A percentile compares a stretch with the other conserved stretches of the same genome.
These are phyloP conservation scores for Netelia virgata DNA, from an alignment of 2,888 invertebrate species.

Conservation along the genomic window DNA sequence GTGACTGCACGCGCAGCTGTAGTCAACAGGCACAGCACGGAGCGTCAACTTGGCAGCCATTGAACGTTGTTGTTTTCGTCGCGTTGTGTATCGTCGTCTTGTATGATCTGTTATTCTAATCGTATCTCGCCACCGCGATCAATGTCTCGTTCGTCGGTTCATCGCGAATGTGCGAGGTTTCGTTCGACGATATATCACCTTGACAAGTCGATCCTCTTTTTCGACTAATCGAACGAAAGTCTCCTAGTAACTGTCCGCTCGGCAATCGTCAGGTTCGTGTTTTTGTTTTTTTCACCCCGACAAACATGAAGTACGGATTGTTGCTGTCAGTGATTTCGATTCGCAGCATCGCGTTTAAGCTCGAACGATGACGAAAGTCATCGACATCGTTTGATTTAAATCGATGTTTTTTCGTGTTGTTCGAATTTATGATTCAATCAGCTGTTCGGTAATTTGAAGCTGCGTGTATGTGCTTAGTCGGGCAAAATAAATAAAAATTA, in stretches of 20 bases:
- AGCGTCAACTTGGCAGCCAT: slow-evolving; percentile 5
- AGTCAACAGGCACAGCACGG: not conserved
- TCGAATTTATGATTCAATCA: not conserved
- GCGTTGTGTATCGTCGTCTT: not conserved
- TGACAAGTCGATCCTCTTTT: not conserved
- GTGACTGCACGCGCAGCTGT: not conserved
- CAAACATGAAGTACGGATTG: slow-evolving; percentile 39
- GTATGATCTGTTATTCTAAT: not conserved
- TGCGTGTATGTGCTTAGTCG: not conserved
- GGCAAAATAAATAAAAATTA: slow-evolving; percentile 10
- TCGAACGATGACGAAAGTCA: slow-evolving; percentile 45
- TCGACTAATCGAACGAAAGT: too few species aligned
- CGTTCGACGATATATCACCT: not conserved
- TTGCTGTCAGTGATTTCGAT: slow-evolving; percentile 11
- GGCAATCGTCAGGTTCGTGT: slow-evolving; percentile 1
- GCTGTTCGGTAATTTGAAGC: slow-evolving; percentile 8
- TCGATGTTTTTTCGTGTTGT: slow-evolving; percentile 21
- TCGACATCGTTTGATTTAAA: not conserved
- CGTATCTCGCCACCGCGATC: not conserved
- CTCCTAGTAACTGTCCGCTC: not conserved
- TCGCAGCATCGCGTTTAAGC: not conserved
- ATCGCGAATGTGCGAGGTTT: not conserved
- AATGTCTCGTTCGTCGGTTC: slow-evolving; percentile 10
- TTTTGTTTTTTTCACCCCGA: slow-evolving; percentile 25
- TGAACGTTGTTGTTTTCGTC: slow-evolving; percentile 11